Evolutionary conservation across 2,888 invertebrate genomes (phyloP), one percentile per base, ranked within the genome.

Genomic region (Prosapia bicincta): DNA sequence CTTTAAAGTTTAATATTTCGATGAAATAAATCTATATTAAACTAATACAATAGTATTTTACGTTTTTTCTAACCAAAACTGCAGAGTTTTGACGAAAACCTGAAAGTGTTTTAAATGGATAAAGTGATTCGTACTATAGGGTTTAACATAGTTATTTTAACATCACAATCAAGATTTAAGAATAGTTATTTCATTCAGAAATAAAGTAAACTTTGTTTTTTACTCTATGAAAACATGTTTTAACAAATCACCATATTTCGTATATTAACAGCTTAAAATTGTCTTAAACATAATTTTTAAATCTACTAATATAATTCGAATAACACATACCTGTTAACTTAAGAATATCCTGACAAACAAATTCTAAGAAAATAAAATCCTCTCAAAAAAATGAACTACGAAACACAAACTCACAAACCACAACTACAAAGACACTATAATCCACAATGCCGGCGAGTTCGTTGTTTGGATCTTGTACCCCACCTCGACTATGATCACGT

Each of bases 351-450:
- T 54, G 54, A 20, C 54, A 20, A 54, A 54, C n/a, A 54, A 54
- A 54, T 54, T 5, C 20, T 54, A 54, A 54, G 20, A 54, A 54
- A 54, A 54, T 54, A 54, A 54, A 54, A 54, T 54, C 54, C 54
- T 54, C 20, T 20, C 54, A 54, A 54, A 30, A 54, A n/a, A 20
- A 54, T 20, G 54, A 54, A 54, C 54, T 20, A 54, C 54, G 54
- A 54, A 54, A 54, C 54, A 20, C 20, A 54, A 54, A 54, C 9
- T 5, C 30, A 30, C 30, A 30, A n/a, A 38, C 20, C 54, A 54
- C 54, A 54, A 54, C 54, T 54, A 54, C 54, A 54, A 54, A 54
- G 54, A 54, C 54, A 54, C 54, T 54, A 54, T 54, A 54, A 54
- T 54, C 54, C 54, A 54, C 54, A 54, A 54, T 54, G 54, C 54